Evolutionary conservation across 2,797 vertebrate genomes (phyloP).

Genomic region (Myotis myotis): DNA sequence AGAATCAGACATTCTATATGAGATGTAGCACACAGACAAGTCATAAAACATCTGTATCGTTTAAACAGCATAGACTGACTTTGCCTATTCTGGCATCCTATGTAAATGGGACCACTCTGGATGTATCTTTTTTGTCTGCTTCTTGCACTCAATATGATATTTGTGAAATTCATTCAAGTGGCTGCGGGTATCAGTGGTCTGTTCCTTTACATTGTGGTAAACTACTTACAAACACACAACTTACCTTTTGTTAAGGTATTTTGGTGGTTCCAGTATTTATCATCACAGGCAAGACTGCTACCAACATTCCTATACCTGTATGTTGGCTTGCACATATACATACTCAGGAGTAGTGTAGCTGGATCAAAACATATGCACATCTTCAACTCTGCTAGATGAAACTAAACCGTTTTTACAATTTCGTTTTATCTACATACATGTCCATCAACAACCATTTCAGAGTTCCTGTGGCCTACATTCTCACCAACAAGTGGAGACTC

Average conservation of each 20-base stretch:
- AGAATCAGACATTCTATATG: neutral
- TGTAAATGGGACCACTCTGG: neutral
- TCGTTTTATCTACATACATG: neutral
- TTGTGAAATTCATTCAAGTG: neutral
- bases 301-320: neutral
- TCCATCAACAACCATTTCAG: neutral
- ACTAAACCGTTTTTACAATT: neutral
- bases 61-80: neutral
- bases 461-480: neutral
- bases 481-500: neutral
- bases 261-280: neutral
- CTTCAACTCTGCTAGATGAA: neutral
- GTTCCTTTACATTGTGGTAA: neutral
- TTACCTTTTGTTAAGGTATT: neutral
- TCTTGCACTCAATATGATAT: neutral
- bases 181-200: neutral
- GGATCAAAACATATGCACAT: neutral
- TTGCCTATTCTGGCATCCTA: neutral
- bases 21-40: neutral
- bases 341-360: neutral
- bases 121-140: neutral
- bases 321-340: neutral
- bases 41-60: neutral
- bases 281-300: neutral
- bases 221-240: neutral